phyloP scores from a whole-genome alignment of 2,888 invertebrate species.

The Drosophila melanosoma region DNA sequence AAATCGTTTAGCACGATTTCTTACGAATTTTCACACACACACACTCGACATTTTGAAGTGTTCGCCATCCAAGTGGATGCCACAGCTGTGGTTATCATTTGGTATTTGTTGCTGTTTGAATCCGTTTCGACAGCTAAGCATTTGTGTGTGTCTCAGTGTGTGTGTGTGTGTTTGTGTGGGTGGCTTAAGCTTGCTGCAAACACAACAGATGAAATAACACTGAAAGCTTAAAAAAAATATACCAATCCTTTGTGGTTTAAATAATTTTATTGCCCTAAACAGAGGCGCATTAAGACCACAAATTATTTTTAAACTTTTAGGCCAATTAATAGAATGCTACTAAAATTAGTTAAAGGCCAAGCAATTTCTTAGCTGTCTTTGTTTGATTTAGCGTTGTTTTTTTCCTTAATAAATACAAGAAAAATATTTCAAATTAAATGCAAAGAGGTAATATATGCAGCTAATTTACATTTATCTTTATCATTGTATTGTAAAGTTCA shows the following conservation, averaged over 20 bases:
- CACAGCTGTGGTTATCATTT: slow-evolving; percentile 15
- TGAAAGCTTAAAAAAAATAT: neutral
- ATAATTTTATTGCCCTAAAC: slow-evolving; percentile 1
- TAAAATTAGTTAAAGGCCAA: neutral
- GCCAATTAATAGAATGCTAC: neutral
- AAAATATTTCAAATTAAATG: neutral
- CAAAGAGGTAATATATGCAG: neutral
- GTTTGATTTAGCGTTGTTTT: neutral
- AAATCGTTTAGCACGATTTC: slow-evolving; percentile 16
- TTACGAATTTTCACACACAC: neutral
- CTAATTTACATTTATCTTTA: neutral
- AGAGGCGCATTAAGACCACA: neutral
- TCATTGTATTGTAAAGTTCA: neutral
- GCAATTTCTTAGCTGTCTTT: neutral
- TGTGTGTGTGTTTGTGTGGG: neutral
- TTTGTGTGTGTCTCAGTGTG: neutral
- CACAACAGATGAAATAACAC: neutral
- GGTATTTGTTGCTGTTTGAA: neutral
- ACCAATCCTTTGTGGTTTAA: neutral
- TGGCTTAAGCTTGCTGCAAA: neutral
- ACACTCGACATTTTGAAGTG: slow-evolving; percentile 21
- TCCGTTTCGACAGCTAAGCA: slow-evolving; percentile 5
- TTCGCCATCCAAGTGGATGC: slow-evolving; percentile 33
- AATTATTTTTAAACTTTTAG: neutral
- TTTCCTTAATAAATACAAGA: neutral